Evolutionary conservation across 30 jellyfish, hydroid and myxozoan genomes (phyloP).

Genomic region (Hydra vulgaris): DNA sequence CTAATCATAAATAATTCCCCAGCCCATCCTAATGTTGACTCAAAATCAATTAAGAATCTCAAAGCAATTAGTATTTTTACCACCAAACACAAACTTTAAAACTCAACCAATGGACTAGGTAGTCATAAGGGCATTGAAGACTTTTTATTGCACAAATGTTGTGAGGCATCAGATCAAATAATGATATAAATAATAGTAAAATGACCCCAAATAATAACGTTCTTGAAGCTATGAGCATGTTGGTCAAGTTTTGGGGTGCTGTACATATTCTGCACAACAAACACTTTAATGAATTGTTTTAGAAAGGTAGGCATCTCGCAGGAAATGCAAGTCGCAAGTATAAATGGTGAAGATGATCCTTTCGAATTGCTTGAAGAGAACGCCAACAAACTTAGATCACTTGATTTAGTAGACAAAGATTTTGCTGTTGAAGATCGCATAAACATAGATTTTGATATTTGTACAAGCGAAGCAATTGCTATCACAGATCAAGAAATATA

Average conservation of each 20-base stretch:
- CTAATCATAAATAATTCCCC: slow-evolving; percentile 3
- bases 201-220: slow-evolving; percentile 8
- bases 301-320: no score
- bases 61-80: background rate
- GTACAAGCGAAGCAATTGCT: no score
- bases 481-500: no score
- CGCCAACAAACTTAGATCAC: no score
- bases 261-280: background rate
- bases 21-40: slow-evolving; percentile 4
- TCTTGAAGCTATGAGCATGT: slow-evolving; percentile 32
- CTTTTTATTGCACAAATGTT: slow-evolving; percentile 6
- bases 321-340: no score
- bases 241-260: background rate
- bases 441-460: no score
- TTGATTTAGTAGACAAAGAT: no score
- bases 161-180: slow-evolving; percentile 17
- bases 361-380: no score
- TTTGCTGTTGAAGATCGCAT: no score
- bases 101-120: slow-evolving; percentile 78
- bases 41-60: no score
- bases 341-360: no score
- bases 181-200: slow-evolving; percentile 23
- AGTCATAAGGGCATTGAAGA: slow-evolving; percentile 32
- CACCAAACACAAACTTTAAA: slow-evolving; percentile 17
- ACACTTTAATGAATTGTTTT: background rate